These are phyloP conservation scores for Scophthalmus maximus DNA, from an alignment of 2,113 vertebrate species.

Conservation along the genomic window DNA sequence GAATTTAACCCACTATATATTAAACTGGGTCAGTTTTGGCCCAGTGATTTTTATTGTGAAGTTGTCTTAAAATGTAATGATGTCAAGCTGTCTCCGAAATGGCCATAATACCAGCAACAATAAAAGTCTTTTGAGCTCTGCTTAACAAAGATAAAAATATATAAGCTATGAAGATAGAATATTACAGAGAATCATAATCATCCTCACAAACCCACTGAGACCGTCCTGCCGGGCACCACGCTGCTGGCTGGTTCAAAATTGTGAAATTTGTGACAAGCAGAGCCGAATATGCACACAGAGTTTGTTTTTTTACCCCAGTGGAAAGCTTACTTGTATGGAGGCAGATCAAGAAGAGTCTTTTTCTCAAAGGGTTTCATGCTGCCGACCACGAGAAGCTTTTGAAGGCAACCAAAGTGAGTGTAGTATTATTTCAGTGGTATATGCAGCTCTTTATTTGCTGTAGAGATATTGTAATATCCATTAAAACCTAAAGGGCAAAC, in stretches of 20 bases:
- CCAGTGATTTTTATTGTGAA: neutral
- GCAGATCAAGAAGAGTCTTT: constrained; percentile 55
- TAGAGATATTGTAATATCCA: constrained; percentile 15
- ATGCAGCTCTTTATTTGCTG: constrained; percentile 26
- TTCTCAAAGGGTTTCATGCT: constrained; percentile 49
- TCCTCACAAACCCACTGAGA: constrained; percentile 18
- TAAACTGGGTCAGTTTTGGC: neutral
- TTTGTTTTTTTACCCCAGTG: constrained; percentile 53
- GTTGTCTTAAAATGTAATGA: neutral
- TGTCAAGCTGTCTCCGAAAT: neutral
- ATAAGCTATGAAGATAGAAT: neutral
- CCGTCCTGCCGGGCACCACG: constrained; percentile 34
- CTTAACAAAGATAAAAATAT: neutral
- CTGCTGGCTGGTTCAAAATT: constrained; percentile 39
- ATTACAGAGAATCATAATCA: constrained; percentile 3
- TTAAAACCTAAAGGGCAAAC: constrained; percentile 17
- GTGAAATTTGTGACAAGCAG: constrained; percentile 48
- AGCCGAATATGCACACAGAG: constrained; percentile 38
- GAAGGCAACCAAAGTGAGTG: constrained; percentile 41
- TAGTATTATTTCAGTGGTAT: constrained; percentile 16
- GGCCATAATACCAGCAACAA: neutral
- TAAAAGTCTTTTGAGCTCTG: neutral
- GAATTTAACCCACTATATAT: neutral
- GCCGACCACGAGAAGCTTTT: constrained; percentile 40
- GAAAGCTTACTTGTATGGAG: constrained; percentile 44